Evolutionary conservation across 2,888 invertebrate genomes (phyloP).

Genomic region (Lepidocyrtinus sp.): DNA sequence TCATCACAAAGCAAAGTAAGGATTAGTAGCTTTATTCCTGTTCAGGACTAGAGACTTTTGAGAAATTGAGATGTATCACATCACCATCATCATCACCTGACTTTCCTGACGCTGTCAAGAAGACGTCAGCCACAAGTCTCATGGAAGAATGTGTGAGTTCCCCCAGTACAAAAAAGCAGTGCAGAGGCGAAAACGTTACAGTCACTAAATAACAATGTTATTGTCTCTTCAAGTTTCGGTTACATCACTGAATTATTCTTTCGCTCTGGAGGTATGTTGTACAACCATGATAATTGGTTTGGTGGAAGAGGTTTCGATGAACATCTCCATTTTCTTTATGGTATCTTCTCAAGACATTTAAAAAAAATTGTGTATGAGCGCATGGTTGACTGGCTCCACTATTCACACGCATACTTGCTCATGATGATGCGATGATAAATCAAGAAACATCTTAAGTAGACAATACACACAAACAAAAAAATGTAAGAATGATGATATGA

Average conservation of each 20-base stretch:
- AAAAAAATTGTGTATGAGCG: too few relatives aligned
- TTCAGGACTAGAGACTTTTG: not conserved
- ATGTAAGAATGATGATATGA: conserved; percentile 15
- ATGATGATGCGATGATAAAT: conserved; percentile 14
- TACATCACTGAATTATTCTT: conserved; percentile 22
- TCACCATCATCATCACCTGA: not conserved
- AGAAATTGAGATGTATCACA: conserved; percentile 38
- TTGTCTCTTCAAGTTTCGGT: conserved; percentile 28
- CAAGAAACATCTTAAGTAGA: conserved; percentile 15
- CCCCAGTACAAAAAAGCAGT: not conserved
- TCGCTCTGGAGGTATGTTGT: conserved; percentile 7
- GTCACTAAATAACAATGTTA: conserved; percentile 38
- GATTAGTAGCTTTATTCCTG: not conserved
- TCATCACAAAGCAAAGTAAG: too few relatives aligned
- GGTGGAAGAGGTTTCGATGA: not conserved
- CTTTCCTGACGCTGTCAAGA: conserved; percentile 4
- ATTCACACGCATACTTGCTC: conserved; percentile 22
- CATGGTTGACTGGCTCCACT: conserved; percentile 40
- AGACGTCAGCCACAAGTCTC: conserved; percentile 10
- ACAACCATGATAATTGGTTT: conserved; percentile 12
- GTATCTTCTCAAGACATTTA: not conserved
- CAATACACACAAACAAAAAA: conserved; percentile 18
- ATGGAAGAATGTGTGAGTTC: conserved; percentile 8
- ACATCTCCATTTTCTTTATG: not conserved
- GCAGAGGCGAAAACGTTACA: conserved; percentile 16